Evolutionary conservation across 2,888 invertebrate genomes (phyloP).

Genomic region (Nomada fucata): DNA sequence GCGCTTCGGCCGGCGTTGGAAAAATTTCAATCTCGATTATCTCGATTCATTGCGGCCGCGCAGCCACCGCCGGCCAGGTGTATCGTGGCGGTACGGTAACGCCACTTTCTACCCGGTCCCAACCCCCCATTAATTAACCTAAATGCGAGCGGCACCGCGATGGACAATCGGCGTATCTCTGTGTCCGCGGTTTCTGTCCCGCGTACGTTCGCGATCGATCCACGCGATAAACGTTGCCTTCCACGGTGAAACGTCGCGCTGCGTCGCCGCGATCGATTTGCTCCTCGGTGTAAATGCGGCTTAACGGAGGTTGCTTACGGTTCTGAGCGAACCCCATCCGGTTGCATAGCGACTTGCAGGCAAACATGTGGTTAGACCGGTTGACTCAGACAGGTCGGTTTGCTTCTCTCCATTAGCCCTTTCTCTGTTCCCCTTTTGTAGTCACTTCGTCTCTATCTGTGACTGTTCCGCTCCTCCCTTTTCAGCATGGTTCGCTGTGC

Average conservation of each 20-base stretch:
- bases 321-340: constrained; percentile 72
- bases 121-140: constrained; percentile 44
- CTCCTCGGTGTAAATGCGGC: constrained; percentile 73
- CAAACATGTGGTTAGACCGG: constrained; percentile 82
- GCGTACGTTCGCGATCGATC: constrained; percentile 46
- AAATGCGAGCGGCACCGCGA: constrained; percentile 26
- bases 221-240: constrained; percentile 59
- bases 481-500: no score
- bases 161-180: constrained; percentile 29
- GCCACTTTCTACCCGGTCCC: neutral
- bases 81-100: neutral
- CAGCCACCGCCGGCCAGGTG: neutral
- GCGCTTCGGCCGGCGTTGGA: neutral
- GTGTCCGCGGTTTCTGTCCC: constrained; percentile 38
- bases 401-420: constrained; percentile 58
- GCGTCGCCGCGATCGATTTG: constrained; percentile 66
- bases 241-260: constrained; percentile 10
- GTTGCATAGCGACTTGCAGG: constrained; percentile 74
- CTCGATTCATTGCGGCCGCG: constrained; percentile 5
- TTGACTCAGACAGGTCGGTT: constrained; percentile 75
- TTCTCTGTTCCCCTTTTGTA: constrained; percentile 36
- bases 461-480: constrained; percentile 20
- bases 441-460: neutral
- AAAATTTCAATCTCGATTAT: constrained; percentile 51
- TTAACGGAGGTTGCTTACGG: constrained; percentile 75